These are phyloP conservation scores for Xiphophorus hellerii DNA, from an alignment of 2,113 vertebrate species.

Conservation along the genomic window DNA sequence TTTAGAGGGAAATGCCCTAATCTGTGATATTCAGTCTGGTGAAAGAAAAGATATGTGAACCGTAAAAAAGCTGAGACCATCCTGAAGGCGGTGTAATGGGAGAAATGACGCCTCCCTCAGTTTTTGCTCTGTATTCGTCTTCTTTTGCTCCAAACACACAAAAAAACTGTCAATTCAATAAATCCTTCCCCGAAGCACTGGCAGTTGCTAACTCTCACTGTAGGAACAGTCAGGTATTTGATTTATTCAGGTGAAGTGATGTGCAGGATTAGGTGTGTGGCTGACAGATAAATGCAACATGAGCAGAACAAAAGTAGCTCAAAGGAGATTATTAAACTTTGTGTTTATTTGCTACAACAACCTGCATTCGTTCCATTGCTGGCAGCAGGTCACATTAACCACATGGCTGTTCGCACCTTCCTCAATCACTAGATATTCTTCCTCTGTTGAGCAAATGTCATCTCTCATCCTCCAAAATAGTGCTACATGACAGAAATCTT, in stretches of 20 bases:
- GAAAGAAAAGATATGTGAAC: slow-evolving; percentile 53
- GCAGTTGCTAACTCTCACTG: background rate
- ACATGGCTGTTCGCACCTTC: background rate
- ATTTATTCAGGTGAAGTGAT: slow-evolving; percentile 3
- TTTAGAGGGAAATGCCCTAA: slow-evolving; percentile 53
- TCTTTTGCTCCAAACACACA: slow-evolving; percentile 1
- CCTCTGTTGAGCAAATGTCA: background rate
- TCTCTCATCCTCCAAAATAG: background rate
- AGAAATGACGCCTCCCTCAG: slow-evolving; percentile 7
- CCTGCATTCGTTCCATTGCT: background rate
- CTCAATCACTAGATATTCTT: background rate
- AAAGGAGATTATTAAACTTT: background rate
- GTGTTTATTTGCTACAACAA: background rate
- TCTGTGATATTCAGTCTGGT: slow-evolving; percentile 48
- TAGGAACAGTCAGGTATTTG: background rate
- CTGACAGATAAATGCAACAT: background rate
- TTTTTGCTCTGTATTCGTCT: background rate
- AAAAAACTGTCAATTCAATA: background rate
- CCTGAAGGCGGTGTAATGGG: slow-evolving; percentile 42
- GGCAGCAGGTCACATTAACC: background rate
- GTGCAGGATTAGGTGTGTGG: background rate
- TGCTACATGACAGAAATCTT: background rate
- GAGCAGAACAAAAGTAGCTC: background rate
- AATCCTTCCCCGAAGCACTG: background rate
- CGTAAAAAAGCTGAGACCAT: slow-evolving; percentile 38